A percentile compares a stretch with the other conserved stretches of the same genome.
phyloP scores from a whole-genome alignment of 2,888 invertebrate genomes.

The Caenorhabditis macrosperma region DNA sequence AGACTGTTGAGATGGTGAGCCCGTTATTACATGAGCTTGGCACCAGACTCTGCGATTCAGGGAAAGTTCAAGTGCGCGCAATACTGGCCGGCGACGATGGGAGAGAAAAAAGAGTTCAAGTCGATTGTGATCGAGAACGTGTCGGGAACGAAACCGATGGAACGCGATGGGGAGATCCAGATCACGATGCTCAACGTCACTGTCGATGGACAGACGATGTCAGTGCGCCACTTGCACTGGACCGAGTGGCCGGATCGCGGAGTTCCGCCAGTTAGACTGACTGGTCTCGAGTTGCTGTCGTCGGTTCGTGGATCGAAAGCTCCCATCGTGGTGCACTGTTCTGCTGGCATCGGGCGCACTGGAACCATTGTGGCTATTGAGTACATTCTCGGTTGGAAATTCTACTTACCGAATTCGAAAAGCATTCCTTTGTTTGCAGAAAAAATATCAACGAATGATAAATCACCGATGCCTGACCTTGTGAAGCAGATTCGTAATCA shows the following conservation, averaged over 20 bases:
- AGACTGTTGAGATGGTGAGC: conserved; percentile 59
- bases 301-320: conserved; percentile 64
- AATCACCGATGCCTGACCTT: conserved; percentile 61
- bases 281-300: conserved; percentile 57
- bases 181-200: conserved; percentile 38
- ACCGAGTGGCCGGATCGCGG: conserved; percentile 72
- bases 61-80: conserved; percentile 86
- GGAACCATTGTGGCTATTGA: conserved; percentile 72
- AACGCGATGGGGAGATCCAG: conserved; percentile 39
- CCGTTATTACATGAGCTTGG: neutral
- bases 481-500: conserved; percentile 66
- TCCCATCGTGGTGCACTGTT: conserved; percentile 72
- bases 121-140: conserved; percentile 45
- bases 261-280: conserved; percentile 61
- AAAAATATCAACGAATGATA: neutral
- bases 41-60: neutral
- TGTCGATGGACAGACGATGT: neutral
- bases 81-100: conserved; percentile 67
- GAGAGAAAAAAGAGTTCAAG: conserved; percentile 36
- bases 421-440: neutral
- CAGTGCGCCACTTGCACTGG: conserved; percentile 68
- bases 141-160: conserved; percentile 38
- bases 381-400: conserved; percentile 58
- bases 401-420: too few relatives aligned
- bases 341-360: conserved; percentile 71